These are phyloP conservation scores for Amniataba percoides DNA, from an alignment of 2,797 vertebrate genomes.

Conservation along the genomic window DNA sequence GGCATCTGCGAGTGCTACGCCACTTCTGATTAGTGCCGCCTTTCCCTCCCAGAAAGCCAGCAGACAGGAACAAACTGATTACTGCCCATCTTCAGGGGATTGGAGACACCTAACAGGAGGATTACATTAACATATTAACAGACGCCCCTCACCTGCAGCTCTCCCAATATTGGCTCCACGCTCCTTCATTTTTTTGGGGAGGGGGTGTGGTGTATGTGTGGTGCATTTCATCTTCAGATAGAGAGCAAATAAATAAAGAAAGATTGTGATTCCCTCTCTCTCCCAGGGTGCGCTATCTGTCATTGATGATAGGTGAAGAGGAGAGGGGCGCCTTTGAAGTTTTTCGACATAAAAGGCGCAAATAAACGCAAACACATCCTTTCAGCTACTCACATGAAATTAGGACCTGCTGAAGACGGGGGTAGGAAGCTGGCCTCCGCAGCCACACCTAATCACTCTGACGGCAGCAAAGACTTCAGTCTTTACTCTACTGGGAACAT, in stretches of 20 bases:
- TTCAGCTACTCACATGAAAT: constrained; percentile 87
- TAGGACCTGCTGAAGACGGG: constrained; percentile 77
- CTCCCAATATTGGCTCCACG: constrained; percentile 69
- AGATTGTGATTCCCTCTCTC: constrained; percentile 73
- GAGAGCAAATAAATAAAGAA: constrained; percentile 83
- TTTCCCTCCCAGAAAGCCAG: constrained; percentile 82
- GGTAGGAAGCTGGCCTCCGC: constrained; percentile 82
- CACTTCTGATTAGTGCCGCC: constrained; percentile 86
- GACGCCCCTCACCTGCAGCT: constrained; percentile 78
- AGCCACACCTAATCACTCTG: constrained; percentile 88
- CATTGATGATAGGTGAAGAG: constrained; percentile 84
- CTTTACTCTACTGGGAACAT: constrained; percentile 77
- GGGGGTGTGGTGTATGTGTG: constrained; percentile 42
- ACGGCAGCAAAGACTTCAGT: constrained; percentile 80
- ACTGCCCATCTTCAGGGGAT: constrained; percentile 86
- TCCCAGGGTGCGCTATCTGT: constrained; percentile 83
- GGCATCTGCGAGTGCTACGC: constrained; percentile 74
- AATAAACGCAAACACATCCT: constrained; percentile 87
- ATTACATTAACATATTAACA: constrained; percentile 87
- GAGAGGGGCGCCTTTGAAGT: constrained; percentile 85
- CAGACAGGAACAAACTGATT: constrained; percentile 88
- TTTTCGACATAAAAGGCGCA: constrained; percentile 86
- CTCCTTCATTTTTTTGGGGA: constrained; percentile 52
- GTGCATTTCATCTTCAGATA: constrained; percentile 78
- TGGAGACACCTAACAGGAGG: constrained; percentile 85